phyloP scores from a whole-genome alignment of 2,797 vertebrate genomes.

The Pseudochirops cupreus region DNA sequence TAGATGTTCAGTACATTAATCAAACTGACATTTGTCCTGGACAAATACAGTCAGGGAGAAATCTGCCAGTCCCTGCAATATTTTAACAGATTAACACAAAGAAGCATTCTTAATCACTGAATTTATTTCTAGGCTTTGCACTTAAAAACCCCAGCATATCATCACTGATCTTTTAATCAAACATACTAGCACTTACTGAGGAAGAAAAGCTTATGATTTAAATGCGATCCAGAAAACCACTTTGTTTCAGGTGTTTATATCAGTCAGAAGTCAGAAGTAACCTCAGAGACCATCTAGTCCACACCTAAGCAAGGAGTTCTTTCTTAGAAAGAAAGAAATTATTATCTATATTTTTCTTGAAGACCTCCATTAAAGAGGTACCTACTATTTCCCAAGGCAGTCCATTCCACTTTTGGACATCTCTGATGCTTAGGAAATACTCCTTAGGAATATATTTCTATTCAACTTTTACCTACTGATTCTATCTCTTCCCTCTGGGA shows the following conservation, averaged over 20 bases:
- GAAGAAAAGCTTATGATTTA: slow-evolving; percentile 10
- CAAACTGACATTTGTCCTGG: slow-evolving; percentile 59
- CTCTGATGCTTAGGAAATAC: neutral
- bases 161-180: slow-evolving; percentile 19
- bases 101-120: slow-evolving; percentile 28
- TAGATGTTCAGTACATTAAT: slow-evolving; percentile 67
- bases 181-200: neutral
- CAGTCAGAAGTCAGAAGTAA: neutral
- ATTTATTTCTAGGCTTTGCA: slow-evolving; percentile 42
- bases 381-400: neutral
- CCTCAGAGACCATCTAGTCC: neutral
- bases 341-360: neutral
- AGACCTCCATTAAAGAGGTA: neutral
- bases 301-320: neutral
- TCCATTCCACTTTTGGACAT: neutral
- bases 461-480: neutral
- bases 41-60: slow-evolving; percentile 61
- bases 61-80: slow-evolving; percentile 39
- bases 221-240: neutral
- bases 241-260: neutral
- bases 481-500: neutral
- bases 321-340: neutral
- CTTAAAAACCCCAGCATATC: neutral
- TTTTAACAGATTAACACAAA: slow-evolving; percentile 57
- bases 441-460: neutral